Base-by-base conservation (phyloP, 2,888 invertebrate species). In the Heteropelma amictum region DNA sequence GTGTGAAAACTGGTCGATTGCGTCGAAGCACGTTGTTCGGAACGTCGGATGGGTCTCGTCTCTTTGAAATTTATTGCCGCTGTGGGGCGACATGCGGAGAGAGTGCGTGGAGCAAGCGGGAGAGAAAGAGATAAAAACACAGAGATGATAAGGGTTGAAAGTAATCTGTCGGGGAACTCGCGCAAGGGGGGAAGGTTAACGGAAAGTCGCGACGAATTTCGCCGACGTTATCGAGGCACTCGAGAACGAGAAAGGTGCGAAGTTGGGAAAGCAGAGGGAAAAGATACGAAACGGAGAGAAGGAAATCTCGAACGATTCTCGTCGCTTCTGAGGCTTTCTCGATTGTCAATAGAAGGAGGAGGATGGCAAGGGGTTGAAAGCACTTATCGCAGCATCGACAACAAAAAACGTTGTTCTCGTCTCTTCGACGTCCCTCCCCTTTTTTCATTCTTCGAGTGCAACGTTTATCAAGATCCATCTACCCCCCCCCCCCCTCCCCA, bases 171-270 rank as follows among this genome's bases (percentile, higher is more conserved):
- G 69, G 12, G 35, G 8, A 40, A 33, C 35, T n/a, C 17, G 26
- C 28, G n/a, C n/a, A n/a, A 56, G 49, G n/a, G 23, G 45, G 45
- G 33, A 72, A 58, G 58, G 58, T 72, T 73, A 73, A 51, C n/a
- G 49, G 45, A 73, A 60, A 73, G 61, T 67, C 54, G 58, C 35
- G 73, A 73, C 73, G 70, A 77, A 77, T 77, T 73, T 77, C 61
- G 28, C 40, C 49, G 67, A 60, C 56, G 65, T 76, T 77, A 73
- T 74, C 58, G 56, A 51, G 33, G 33, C 19, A 42, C 69, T 19
- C 47, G 40, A 42, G 10, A 21, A n/a, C 12, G 54, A 23, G 35
- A 17, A 49, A 67, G 56, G 53, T 67, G 63, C 42, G n/a, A 61
- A 56, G 56, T 26, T 14, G 23, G n/a, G 17, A 8, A 40, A 33